Conservation (phyloP, 1,140 invertebrate genomes). For the Orchestia grillus region DNA sequence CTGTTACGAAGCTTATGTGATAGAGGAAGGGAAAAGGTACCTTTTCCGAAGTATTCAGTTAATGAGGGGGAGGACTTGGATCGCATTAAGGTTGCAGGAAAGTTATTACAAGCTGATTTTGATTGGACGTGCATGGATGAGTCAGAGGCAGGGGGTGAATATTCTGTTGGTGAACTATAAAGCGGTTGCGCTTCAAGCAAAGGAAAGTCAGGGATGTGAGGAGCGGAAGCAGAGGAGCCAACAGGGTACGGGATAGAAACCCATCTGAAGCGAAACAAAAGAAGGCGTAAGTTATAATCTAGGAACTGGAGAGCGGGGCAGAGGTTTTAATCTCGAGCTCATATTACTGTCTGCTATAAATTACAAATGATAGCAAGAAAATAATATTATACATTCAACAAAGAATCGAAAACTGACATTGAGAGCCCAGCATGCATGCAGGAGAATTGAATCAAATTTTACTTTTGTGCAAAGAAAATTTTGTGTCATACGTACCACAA, state of each 20-base stretch:
- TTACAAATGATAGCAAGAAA: neutral
- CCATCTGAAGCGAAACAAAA: conserved; percentile 54
- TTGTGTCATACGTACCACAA: neutral
- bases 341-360: neutral
- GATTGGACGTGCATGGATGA: neutral
- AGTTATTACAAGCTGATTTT: neutral
- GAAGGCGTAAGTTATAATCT: conserved; percentile 23
- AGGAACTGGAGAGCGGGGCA: neutral
- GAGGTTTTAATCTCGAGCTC: neutral
- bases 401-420: neutral
- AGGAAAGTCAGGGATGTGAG: conserved; percentile 29
- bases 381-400: neutral
- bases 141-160: neutral
- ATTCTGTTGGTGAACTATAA: conserved; percentile 9
- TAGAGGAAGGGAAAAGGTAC: neutral
- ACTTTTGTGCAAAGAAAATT: neutral
- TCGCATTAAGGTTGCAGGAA: neutral
- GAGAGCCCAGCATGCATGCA: neutral
- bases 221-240: conserved; percentile 31
- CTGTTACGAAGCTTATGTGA: neutral
- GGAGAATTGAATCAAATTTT: neutral
- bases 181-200: conserved; percentile 38
- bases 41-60: conserved; percentile 24
- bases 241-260: conserved; percentile 35
- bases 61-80: conserved; percentile 36